Evolutionary conservation across 1,140 invertebrate species (phyloP), one percentile per base, ranked within the genome.

Genomic region (Solen grandis): DNA sequence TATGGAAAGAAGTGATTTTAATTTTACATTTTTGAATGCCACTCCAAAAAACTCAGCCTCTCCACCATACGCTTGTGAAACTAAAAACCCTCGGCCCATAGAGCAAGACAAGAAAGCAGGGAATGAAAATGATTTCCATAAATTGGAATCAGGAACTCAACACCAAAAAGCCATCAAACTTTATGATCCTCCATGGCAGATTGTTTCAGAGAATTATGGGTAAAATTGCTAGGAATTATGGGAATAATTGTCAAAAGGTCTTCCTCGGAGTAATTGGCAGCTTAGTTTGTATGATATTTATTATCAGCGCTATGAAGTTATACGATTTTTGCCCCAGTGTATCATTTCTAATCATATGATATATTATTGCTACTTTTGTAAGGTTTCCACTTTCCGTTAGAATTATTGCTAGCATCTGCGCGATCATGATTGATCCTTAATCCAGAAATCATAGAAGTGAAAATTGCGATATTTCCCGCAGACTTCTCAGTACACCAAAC

Each of bases 261-360:
- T 73, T 73, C 52, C 33, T 4, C n/a, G 33, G 19, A 35, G 41
- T 78, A 78, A 78, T 78, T 78, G 75, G 75, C 63, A 60, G 75
- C 63, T 78, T 78, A 78, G 50, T 36, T 41, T 59, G 25, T 25
- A 68, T 59, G 63, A 68, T 66, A 78, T 78, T 68, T 78, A 68
- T 78, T 78, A 69, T 69, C 65, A 50, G 31, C 75, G 16, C 16
- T 78, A 78, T 69, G 54, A 69, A 78, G 54, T 78, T 78, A 68
- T 69, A 77, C 5, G 31, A 50, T 22, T 59, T 78, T 78, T 57
- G 36, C 31, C 5, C 38, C 33, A 27, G 36, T 78, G 65, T 33
- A 78, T 78, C 75, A 78, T 78, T 57, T 78, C 36, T 78, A 78
- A 76, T 76, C 73, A 76, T 62, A 65, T 76, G 73, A 76, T 76